Percentiles rank a stretch among this genome's conserved stretches.
Evolutionary conservation across 2,797 vertebrate genomes (phyloP).

Genomic region (Peromyscus eremicus): DNA sequence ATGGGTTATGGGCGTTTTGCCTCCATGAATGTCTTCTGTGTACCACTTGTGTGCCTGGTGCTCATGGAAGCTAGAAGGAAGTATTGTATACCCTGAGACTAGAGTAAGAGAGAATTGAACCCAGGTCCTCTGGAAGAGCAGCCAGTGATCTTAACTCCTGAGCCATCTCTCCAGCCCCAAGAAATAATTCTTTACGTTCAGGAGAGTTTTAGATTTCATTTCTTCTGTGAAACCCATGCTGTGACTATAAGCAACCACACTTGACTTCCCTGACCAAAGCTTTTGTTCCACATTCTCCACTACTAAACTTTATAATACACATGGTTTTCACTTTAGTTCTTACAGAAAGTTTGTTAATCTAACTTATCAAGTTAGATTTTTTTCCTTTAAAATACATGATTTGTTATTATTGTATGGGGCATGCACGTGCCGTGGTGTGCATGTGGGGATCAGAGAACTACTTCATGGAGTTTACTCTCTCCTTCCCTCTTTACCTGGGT

Average conservation of each 20-base stretch:
- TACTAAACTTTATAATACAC: background rate
- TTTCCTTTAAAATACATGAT: background rate
- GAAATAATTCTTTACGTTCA: background rate
- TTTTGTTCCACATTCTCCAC: background rate
- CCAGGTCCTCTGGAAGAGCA: background rate
- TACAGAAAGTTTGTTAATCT: slow-evolving; percentile 17
- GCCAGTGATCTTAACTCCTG: background rate
- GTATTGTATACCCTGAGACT: background rate
- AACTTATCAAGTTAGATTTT: background rate
- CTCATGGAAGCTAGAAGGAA: background rate
- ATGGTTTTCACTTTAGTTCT: background rate
- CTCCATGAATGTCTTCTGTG: background rate
- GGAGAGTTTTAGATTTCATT: background rate
- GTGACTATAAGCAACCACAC: background rate
- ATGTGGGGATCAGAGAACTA: background rate
- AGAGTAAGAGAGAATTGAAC: background rate
- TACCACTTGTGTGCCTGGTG: background rate
- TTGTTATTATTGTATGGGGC: background rate
- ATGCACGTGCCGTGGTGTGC: background rate
- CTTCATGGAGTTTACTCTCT: background rate
- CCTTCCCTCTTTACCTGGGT: background rate
- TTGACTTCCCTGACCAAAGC: background rate
- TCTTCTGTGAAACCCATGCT: background rate
- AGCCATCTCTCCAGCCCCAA: background rate
- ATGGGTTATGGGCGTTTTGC: background rate